These are phyloP conservation scores for Excalfactoria chinensis DNA, from an alignment of 2,113 vertebrate species.

Conservation along the genomic window DNA sequence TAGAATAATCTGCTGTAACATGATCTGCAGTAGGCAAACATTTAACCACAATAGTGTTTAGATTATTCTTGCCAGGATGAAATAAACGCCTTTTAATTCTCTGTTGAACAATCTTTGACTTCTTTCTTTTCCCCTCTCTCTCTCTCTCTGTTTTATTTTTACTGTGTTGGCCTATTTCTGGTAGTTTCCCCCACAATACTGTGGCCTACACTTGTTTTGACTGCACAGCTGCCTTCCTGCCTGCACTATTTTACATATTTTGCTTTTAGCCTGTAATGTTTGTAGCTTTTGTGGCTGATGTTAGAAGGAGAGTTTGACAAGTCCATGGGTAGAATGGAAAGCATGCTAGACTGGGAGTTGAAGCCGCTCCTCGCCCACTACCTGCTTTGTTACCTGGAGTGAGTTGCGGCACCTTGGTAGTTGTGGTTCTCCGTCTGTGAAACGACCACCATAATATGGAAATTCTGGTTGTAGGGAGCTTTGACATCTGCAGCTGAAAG, in stretches of 20 bases:
- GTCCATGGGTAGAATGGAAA: background rate
- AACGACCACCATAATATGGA: conserved; percentile 36
- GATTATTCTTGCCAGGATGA: conserved; percentile 42
- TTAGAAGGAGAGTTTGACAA: background rate
- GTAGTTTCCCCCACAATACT: background rate
- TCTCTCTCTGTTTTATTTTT: conserved; percentile 46
- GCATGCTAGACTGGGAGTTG: background rate
- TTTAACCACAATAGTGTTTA: conserved; percentile 58
- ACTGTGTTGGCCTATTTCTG: conserved; percentile 2
- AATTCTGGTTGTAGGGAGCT: conserved; percentile 32
- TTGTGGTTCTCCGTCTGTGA: background rate
- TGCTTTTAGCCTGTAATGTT: background rate
- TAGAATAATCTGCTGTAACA: conserved; percentile 62
- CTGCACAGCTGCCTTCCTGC: conserved; percentile 26
- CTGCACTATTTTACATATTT: background rate
- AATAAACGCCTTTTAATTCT: conserved; percentile 51
- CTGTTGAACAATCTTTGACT: background rate
- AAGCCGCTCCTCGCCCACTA: background rate
- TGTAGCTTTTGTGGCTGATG: conserved; percentile 10
- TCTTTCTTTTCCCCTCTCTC: background rate
- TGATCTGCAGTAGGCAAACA: conserved; percentile 66
- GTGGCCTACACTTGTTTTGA: conserved; percentile 45
- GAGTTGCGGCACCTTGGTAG: background rate
- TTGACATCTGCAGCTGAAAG: conserved; percentile 4
- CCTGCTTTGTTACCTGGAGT: conserved; percentile 39